Base-by-base conservation (phyloP, 2,797 vertebrate genomes). In the Gymnoscopelus braueri region DNA sequence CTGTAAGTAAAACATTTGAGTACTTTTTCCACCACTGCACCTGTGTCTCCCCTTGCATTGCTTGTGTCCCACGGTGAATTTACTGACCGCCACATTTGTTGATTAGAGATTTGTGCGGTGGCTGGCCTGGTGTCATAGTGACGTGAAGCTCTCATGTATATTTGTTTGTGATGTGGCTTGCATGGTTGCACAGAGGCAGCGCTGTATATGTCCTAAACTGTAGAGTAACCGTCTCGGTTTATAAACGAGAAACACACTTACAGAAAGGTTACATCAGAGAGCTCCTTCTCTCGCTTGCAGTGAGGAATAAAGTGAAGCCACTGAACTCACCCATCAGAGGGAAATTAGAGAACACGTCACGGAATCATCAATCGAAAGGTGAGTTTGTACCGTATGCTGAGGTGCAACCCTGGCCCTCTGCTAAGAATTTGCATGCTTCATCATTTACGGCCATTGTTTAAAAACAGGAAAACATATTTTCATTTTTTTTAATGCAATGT, bases 231-330 rank as follows among this genome's bases (percentile, higher is more conserved):
- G 1, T 51, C 12, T 39, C 0, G 2, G 5, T 3, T 12, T 3
- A 39, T 50, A 0, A 53, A 1, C 10, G 49, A 50, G 49, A 63
- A n/a, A 19, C 19, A 0, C 47, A 12, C 32, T 60, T 24, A 3
- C 8, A 6, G 32, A 35, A 44, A 15, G 29, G 9, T 5, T 65
- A 39, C 67, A 32, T 75, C 55, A 82, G 60, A 59, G 70, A 61
- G 32, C 50, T 50, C 5, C 57, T 78, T 89, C 49, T 89, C 88
- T 92, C 78, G 64, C 86, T 88, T 92, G 61, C 94, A 95, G 95
- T 87, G 7, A 94, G 90, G 82, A 92, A 94, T 88, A 94, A 93
- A 90, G 90, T 94, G 74, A 95, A 90, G 55, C 90, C 93, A 65
- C 72, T 94, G 88, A 92, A 86, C 72, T 77, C 74, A 71, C 66